These are phyloP conservation scores for Drosophila neonasuta DNA, from an alignment of 2,888 invertebrate species.

Conservation along the genomic window DNA sequence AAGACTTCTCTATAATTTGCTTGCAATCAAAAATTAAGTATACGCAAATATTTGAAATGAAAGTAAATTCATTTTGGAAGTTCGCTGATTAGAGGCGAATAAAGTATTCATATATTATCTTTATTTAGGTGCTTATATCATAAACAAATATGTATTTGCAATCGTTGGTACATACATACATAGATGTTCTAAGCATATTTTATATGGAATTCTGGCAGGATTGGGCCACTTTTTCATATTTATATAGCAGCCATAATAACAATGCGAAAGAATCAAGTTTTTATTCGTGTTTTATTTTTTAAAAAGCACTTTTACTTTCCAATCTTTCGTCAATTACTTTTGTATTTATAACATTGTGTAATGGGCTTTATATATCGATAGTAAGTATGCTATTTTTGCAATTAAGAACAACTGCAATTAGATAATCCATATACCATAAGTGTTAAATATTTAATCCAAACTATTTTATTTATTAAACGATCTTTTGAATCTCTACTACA, in stretches of 20 bases:
- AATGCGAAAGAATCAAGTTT: conserved; percentile 21
- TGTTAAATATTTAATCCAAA: conserved; percentile 25
- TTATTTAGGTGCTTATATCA: conserved; percentile 31
- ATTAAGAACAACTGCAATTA: conserved; percentile 23
- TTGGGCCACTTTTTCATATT: conserved; percentile 11
- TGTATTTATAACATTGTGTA: conserved; percentile 25
- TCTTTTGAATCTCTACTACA: conserved; percentile 29
- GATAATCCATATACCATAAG: conserved; percentile 16
- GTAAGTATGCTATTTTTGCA: conserved; percentile 10
- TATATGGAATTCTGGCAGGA: conserved; percentile 24
- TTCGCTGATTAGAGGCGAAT: conserved; percentile 11
- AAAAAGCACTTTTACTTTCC: conserved; percentile 27
- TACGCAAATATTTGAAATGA: not conserved
- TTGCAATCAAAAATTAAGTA: not conserved
- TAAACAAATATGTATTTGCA: conserved; percentile 26
- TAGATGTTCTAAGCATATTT: conserved; percentile 27
- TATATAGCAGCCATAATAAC: conserved; percentile 15
- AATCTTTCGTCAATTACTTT: conserved; percentile 10
- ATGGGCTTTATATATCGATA: conserved; percentile 15
- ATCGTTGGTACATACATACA: conserved; percentile 24
- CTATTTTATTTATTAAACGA: conserved; percentile 17
- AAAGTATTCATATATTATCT: conserved; percentile 13
- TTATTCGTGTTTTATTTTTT: conserved; percentile 7
- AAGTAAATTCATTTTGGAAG: not conserved
- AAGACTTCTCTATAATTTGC: not conserved